Conservation (phyloP, 2,797 vertebrate species). For the Astyanax mexicanus region DNA sequence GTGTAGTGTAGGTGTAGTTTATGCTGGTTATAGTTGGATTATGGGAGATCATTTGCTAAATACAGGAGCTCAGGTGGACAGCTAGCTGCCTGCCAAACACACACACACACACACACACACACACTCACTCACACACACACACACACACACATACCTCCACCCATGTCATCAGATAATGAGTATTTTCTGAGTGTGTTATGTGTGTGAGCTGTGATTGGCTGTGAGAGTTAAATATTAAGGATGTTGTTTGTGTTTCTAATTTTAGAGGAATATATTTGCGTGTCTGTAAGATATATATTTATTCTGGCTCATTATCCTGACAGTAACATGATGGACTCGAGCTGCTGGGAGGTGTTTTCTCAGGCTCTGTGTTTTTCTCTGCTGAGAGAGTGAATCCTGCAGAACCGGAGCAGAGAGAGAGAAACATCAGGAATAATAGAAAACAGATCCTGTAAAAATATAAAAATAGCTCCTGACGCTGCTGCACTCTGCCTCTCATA, state of each 20-base stretch:
- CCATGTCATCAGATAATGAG: background rate
- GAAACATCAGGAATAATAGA: background rate
- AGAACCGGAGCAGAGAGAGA: background rate
- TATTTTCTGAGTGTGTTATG: background rate
- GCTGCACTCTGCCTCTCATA: too few species aligned
- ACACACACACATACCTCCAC: background rate
- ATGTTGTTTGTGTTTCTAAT: conserved; percentile 2
- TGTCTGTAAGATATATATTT: background rate
- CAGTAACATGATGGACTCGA: background rate
- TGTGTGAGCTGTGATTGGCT: conserved; percentile 11
- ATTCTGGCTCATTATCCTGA: background rate
- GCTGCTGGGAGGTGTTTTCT: background rate
- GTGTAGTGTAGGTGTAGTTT: background rate
- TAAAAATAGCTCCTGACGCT: background rate
- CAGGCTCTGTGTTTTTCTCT: background rate
- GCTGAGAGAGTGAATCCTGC: background rate
- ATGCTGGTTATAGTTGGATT: conserved; percentile 23
- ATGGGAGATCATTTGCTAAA: conserved; percentile 31
- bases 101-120: background rate
- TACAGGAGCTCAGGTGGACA: conserved; percentile 32
- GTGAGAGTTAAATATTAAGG: background rate
- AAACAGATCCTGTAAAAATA: background rate
- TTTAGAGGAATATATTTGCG: background rate
- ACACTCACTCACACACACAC: background rate
- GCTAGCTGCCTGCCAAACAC: conserved; percentile 13